Percentiles rank a stretch among this genome's conserved stretches.
phyloP scores from a whole-genome alignment of 2,113 vertebrate genomes.

The Mohoua ochrocephala region DNA sequence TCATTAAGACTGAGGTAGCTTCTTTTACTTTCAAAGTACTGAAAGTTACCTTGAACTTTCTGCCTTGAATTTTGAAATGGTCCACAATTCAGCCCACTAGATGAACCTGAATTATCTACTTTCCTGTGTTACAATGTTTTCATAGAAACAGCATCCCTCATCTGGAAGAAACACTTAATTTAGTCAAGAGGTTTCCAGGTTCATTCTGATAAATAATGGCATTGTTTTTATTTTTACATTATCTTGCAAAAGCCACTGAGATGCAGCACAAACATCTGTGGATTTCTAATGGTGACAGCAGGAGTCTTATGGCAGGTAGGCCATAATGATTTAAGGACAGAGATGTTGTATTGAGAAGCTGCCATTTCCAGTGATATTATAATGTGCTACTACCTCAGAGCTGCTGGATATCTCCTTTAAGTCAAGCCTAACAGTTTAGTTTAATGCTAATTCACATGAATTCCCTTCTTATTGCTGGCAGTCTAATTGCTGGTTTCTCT shows the following conservation, averaged over 20 bases:
- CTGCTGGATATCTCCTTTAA: neutral
- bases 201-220: neutral
- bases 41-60: neutral
- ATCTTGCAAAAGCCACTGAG: neutral
- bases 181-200: neutral
- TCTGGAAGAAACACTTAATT: neutral
- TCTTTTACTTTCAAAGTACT: neutral
- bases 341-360: neutral
- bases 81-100: neutral
- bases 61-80: neutral
- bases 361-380: neutral
- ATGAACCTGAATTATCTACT: neutral
- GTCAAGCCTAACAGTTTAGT: neutral
- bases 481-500: neutral
- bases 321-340: neutral
- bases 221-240: neutral
- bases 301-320: neutral
- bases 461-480: neutral
- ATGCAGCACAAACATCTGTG: neutral
- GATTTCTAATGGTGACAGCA: neutral
- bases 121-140: neutral
- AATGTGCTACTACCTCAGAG: neutral
- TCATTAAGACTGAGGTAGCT: neutral
- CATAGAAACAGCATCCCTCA: neutral
- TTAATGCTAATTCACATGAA: neutral